A percentile compares a stretch with the other conserved stretches of the same genome.
Evolutionary conservation across 2,797 vertebrate genomes (phyloP).

Genomic region (Epinephelus coioides): DNA sequence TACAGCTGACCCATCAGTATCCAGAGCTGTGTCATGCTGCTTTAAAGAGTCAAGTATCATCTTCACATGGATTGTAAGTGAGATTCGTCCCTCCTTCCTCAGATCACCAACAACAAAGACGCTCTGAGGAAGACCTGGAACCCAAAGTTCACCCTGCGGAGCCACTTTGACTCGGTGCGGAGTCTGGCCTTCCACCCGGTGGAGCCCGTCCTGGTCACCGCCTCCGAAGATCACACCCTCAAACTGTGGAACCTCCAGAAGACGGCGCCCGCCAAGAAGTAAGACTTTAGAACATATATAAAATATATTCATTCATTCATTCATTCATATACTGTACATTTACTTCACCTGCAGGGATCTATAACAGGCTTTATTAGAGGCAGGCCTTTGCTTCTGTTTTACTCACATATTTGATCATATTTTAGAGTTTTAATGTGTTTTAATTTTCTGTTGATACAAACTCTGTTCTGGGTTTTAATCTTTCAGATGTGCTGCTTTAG

Average conservation of each 20-base stretch:
- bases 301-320: too few relatives aligned
- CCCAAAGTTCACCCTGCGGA: slow-evolving; percentile 95
- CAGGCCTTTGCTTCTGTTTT: not conserved
- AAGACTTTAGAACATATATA: slow-evolving; percentile 21
- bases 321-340: too few relatives aligned
- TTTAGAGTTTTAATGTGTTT: not conserved
- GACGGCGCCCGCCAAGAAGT: slow-evolving; percentile 96
- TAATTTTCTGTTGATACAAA: not conserved
- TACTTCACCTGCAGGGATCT: too few relatives aligned
- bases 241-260: slow-evolving; percentile 99
- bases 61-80: not conserved
- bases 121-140: slow-evolving; percentile 97
- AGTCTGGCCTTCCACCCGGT: slow-evolving; percentile 93
- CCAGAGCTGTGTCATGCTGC: not conserved
- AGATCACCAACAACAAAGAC: slow-evolving; percentile 94
- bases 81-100: slow-evolving; percentile 10
- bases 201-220: slow-evolving; percentile 95
- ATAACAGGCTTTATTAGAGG: too few relatives aligned
- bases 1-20: too few relatives aligned
- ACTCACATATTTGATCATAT: not conserved
- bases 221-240: slow-evolving; percentile 96
- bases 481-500: slow-evolving; percentile 93
- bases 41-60: too few relatives aligned
- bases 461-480: not conserved
- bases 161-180: slow-evolving; percentile 96